phyloP scores from a whole-genome alignment of 1,140 invertebrate genomes.

The Theocolax elegans region DNA sequence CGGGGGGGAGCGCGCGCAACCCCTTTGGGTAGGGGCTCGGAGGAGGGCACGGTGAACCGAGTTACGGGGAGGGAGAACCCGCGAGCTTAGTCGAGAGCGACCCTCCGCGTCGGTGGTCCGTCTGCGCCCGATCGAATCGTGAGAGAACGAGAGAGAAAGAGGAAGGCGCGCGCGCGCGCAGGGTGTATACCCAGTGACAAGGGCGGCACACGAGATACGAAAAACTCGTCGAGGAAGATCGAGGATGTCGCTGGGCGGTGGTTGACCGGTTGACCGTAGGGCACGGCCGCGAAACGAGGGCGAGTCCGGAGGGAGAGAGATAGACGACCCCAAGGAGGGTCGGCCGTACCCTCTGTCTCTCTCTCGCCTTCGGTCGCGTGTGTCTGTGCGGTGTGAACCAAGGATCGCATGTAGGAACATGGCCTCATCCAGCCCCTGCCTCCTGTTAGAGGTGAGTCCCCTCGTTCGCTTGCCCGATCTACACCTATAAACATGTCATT shows the following conservation, averaged over 20 bases:
- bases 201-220: too few relatives aligned
- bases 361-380: slow-evolving; percentile 23
- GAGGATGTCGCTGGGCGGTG: too few relatives aligned
- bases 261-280: too few relatives aligned
- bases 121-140: too few relatives aligned
- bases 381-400: slow-evolving; percentile 58
- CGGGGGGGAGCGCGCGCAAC: not conserved
- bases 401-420: slow-evolving; percentile 69
- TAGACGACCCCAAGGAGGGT: too few relatives aligned
- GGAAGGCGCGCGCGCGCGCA: not conserved
- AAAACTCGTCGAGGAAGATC: too few relatives aligned
- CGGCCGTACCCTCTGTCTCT: not conserved
- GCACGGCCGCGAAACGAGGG: too few relatives aligned
- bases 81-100: not conserved
- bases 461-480: too few relatives aligned
- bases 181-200: not conserved
- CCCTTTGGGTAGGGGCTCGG: not conserved
- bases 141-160: not conserved
- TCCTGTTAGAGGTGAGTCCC: slow-evolving; percentile 67
- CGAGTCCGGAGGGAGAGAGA: too few relatives aligned
- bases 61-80: not conserved
- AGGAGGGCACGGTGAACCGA: not conserved
- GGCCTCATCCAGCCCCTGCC: slow-evolving; percentile 67
- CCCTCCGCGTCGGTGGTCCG: not conserved
- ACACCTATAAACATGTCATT: too few relatives aligned